Evolutionary conservation across 2,113 vertebrate species (phyloP), one percentile per base, ranked within the genome.

Genomic region (Prinia subflava): DNA sequence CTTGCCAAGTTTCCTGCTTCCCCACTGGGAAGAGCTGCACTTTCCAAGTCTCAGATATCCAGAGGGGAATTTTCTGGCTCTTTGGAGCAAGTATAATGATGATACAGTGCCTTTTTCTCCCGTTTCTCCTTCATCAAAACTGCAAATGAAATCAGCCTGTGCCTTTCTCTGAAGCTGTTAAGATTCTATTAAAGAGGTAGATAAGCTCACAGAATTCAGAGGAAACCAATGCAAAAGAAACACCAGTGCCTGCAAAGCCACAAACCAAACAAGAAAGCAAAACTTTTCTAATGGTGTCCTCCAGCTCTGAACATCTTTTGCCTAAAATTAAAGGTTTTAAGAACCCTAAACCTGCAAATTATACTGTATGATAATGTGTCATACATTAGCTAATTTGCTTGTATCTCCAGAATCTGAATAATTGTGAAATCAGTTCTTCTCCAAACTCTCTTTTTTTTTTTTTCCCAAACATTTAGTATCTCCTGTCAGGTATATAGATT

Each of bases 1-100:
- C 62, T 69, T 90, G 87, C 79, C 84, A 91, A 94, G 24, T 88
- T 94, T 88, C 41, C 11, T 78, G 39, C 28, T 70, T 95, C 42
- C 68, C 59, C n/a, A 42, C 85, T 83, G 53, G 74, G 78, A 76
- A 92, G 73, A 96, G 33, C 16, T 63, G 42, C 13, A 53, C 47
- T 92, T 93, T 63, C 56, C 44, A 75, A 84, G 28, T 23, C 73
- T 92, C 15, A 91, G 57, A 33, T 47, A 84, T 39, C 24, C 68
- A 62, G 56, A 69, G 49, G 37, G 24, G 57, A 93, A 79, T 76
- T 92, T 93, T 84, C 57, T 94, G 62, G 19, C 67, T 92, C 50
- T 95, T 92, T 64, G 70, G 35, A 89, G 35, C n/a, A 89, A 84
- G 37, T 41, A 68, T 86, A 83, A 85, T 65, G 57, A 87, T 74